Conservation (phyloP, 2,113 vertebrate species). For the Scomber scombrus region DNA sequence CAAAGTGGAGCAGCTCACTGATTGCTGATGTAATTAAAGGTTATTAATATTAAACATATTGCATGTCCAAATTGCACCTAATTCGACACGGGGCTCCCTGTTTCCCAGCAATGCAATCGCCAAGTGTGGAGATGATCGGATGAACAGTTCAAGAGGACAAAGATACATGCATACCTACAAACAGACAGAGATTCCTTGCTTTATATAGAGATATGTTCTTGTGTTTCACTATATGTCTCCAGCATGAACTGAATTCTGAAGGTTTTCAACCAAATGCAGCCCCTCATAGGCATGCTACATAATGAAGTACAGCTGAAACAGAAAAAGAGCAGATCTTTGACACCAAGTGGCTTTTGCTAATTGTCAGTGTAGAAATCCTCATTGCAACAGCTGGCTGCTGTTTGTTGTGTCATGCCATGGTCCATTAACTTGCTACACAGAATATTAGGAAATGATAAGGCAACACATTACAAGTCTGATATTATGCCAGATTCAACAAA, state of each 20-base stretch:
- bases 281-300: neutral
- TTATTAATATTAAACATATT: no score
- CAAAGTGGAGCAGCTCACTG: no score
- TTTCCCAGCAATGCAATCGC: no score
- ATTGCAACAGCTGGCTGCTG: slow-evolving; percentile 13
- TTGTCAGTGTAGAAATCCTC: slow-evolving; percentile 11
- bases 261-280: neutral
- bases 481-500: neutral
- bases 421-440: slow-evolving; percentile 18
- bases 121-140: no score
- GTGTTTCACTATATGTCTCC: neutral
- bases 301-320: slow-evolving; percentile 34
- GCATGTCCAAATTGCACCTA: no score
- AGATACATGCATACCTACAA: no score
- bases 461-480: neutral
- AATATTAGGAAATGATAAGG: slow-evolving; percentile 2
- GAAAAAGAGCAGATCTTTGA: slow-evolving; percentile 4
- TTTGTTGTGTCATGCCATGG: neutral
- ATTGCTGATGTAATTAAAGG: no score
- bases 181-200: no score
- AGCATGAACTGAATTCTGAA: neutral
- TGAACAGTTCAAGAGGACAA: no score
- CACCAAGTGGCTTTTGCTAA: slow-evolving; percentile 1
- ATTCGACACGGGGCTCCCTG: no score
- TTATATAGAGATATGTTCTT: neutral